Evolutionary conservation across 2,888 invertebrate genomes (phyloP).

Genomic region (Campoplex nolae): DNA sequence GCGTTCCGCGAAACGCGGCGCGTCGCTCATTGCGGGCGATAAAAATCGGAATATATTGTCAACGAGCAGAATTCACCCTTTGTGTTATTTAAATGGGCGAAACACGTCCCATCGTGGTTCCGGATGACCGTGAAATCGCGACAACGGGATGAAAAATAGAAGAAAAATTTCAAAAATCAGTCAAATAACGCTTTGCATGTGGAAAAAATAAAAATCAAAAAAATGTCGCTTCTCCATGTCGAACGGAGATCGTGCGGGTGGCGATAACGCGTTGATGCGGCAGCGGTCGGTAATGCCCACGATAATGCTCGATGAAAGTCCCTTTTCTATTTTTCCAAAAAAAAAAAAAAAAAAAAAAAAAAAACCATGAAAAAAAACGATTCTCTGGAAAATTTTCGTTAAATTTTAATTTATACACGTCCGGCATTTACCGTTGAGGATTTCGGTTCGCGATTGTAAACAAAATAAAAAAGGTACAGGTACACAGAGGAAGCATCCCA

Average conservation of each 20-base stretch:
- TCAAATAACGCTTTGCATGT: not conserved
- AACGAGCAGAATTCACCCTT: not conserved
- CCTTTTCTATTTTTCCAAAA: not conserved
- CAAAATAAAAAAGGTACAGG: constrained; percentile 24
- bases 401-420: not conserved
- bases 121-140: not conserved
- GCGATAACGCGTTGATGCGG: constrained; percentile 41
- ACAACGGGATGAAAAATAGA: not conserved
- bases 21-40: constrained; percentile 2
- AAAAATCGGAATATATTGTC: not conserved
- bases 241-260: constrained; percentile 12
- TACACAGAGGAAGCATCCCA: constrained; percentile 31
- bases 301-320: not conserved
- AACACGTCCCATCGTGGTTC: not conserved
- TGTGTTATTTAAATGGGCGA: not conserved
- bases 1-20: constrained; percentile 6
- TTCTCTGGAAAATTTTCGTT: not conserved
- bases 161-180: not conserved
- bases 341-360: not conserved
- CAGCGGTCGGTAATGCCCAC: constrained; percentile 37
- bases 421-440: constrained; percentile 25
- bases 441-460: constrained; percentile 34
- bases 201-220: not conserved
- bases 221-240: constrained; percentile 32
- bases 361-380: not conserved